A percentile compares a stretch with the other conserved stretches of the same genome.
Conservation (phyloP, 2,113 vertebrate genomes). For the Stercorarius parasiticus region DNA sequence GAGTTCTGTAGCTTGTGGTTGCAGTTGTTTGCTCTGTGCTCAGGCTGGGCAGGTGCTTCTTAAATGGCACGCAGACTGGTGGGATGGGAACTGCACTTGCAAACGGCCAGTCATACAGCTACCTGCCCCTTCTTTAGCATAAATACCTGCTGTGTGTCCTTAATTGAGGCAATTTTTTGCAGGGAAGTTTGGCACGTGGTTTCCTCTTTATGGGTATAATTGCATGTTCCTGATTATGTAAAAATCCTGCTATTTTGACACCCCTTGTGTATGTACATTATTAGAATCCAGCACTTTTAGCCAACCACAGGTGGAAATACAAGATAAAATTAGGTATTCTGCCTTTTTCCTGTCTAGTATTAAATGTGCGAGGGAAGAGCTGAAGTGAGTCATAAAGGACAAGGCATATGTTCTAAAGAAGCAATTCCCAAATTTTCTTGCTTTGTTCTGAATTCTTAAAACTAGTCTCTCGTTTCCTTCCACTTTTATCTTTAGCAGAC, state of each 20-base stretch:
- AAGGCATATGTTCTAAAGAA: background rate
- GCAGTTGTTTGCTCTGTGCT: background rate
- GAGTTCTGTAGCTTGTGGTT: background rate
- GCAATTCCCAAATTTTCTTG: background rate
- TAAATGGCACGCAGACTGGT: no score
- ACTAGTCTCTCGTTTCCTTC: background rate
- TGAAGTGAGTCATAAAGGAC: slow-evolving; percentile 22
- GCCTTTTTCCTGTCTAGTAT: background rate
- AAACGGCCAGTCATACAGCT: background rate
- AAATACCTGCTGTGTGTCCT: background rate
- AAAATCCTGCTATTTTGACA: background rate
- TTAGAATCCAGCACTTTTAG: background rate
- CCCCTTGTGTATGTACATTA: fast-evolving
- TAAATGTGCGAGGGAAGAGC: background rate
- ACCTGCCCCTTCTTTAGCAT: background rate
- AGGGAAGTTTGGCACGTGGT: fast-evolving
- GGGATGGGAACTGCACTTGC: background rate
- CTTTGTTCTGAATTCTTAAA: slow-evolving; percentile 24
- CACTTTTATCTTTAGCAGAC: background rate
- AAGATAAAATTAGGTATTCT: background rate
- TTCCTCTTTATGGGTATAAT: background rate
- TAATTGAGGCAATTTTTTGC: background rate
- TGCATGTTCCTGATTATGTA: background rate
- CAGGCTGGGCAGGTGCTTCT: background rate
- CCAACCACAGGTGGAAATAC: background rate